These are phyloP conservation scores for Cyanoramphus novaezelandiae DNA, from an alignment of 2,113 vertebrate genomes.

Conservation along the genomic window DNA sequence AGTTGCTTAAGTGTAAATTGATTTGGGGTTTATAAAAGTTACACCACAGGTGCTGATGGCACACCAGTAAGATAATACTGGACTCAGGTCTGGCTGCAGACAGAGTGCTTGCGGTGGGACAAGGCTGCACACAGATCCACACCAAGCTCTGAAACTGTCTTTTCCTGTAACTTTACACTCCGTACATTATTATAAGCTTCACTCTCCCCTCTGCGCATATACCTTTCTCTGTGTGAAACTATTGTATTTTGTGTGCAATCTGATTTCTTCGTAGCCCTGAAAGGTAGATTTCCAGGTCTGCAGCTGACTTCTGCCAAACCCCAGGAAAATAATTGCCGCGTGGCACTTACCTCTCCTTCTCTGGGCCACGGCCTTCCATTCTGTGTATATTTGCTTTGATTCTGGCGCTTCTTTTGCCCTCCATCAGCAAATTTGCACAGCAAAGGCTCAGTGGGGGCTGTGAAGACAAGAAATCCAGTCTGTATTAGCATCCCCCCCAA, in stretches of 20 bases:
- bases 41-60: background rate
- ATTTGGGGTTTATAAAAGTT: background rate
- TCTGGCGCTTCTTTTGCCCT: constrained; percentile 97
- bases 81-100: background rate
- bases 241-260: background rate
- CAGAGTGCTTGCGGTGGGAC: background rate
- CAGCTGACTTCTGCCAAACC: background rate
- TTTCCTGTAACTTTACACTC: background rate
- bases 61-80: background rate
- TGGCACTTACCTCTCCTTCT: constrained; percentile 91
- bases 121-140: background rate
- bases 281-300: background rate
- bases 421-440: constrained; percentile 98
- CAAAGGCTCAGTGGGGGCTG: constrained; percentile 95
- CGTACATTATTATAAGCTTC: background rate
- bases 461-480: constrained; percentile 75
- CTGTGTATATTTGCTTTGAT: constrained; percentile 97
- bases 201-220: background rate
- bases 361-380: constrained; percentile 95
- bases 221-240: background rate
- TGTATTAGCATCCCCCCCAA: constrained; percentile 70
- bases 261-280: background rate
- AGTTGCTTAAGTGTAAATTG: background rate
- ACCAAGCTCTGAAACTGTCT: background rate
- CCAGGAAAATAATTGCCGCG: background rate